Percentiles rank a stretch among this genome's conserved stretches.
Evolutionary conservation across 2,113 vertebrate species (phyloP).

Genomic region (Myrmecobius fasciatus): DNA sequence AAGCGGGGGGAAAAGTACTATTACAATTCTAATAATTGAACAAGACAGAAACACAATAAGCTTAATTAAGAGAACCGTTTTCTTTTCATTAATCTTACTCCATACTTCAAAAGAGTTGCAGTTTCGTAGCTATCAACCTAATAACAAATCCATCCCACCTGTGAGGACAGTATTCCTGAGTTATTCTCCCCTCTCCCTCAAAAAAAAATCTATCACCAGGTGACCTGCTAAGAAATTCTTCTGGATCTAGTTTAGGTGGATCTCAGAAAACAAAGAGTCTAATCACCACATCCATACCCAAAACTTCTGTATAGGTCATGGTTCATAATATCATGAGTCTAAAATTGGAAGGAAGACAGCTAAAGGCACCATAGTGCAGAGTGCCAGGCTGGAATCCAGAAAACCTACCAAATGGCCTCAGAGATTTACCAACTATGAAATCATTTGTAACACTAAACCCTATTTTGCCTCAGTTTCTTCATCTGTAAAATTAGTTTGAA

Average conservation of each 20-base stretch:
- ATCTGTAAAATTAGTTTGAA: not conserved
- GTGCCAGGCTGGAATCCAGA: not conserved
- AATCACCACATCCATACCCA: not conserved
- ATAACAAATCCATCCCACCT: not conserved
- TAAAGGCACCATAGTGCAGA: not conserved
- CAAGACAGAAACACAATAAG: not conserved
- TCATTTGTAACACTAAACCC: not conserved
- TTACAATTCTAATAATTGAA: not conserved
- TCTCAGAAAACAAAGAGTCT: not conserved
- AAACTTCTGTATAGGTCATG: not conserved
- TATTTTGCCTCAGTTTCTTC: not conserved
- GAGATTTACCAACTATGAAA: not conserved
- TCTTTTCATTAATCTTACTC: not conserved
- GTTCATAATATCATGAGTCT: not conserved
- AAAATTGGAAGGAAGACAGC: too few relatives aligned
- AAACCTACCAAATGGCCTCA: not conserved
- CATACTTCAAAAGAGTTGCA: not conserved
- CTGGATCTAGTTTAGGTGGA: not conserved
- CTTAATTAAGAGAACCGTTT: not conserved
- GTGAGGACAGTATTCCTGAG: not conserved
- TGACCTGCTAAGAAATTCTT: not conserved
- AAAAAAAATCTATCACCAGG: too few relatives aligned
- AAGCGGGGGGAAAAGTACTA: not conserved
- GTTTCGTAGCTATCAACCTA: not conserved
- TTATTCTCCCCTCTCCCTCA: too few relatives aligned